These are phyloP conservation scores for Apoderus coryli DNA, from an alignment of 2,888 invertebrate species.

Conservation along the genomic window DNA sequence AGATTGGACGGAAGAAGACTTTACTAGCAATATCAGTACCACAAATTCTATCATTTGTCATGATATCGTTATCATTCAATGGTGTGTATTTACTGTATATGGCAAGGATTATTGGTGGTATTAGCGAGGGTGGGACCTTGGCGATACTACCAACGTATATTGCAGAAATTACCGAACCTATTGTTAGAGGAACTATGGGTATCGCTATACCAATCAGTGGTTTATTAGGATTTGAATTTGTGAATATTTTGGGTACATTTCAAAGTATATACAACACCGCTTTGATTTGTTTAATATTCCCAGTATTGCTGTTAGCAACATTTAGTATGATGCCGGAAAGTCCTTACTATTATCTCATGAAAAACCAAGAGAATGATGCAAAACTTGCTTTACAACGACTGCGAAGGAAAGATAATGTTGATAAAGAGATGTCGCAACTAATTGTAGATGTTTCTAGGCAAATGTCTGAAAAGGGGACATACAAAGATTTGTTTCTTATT, in stretches of 20 bases:
- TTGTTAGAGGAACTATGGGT: constrained; percentile 20
- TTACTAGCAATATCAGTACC: constrained; percentile 17
- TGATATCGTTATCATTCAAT: constrained; percentile 12
- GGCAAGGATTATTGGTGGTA: constrained; percentile 18
- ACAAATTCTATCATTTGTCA: constrained; percentile 13
- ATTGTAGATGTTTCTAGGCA: constrained; percentile 20
- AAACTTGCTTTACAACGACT: constrained; percentile 17
- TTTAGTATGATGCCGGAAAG: constrained; percentile 46
- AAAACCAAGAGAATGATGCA: constrained; percentile 17
- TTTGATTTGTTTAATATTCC: constrained; percentile 39
- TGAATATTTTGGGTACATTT: too few relatives aligned
- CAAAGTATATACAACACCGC: too few relatives aligned
- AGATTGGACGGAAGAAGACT: constrained; percentile 19
- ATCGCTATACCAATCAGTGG: too few relatives aligned
- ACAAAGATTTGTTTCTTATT: constrained; percentile 21
- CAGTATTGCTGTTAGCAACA: constrained; percentile 38
- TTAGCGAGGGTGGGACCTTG: constrained; percentile 20
- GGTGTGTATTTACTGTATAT: constrained; percentile 10
- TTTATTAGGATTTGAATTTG: too few relatives aligned
- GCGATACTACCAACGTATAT: constrained; percentile 21
- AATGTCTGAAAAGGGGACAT: constrained; percentile 22
- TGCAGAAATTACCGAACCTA: constrained; percentile 21
- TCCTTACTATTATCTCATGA: constrained; percentile 21
- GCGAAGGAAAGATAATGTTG: constrained; percentile 17
- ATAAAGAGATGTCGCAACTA: constrained; percentile 18